Conservation (phyloP, 2,113 vertebrate genomes). For the Macaca nemestrina region DNA sequence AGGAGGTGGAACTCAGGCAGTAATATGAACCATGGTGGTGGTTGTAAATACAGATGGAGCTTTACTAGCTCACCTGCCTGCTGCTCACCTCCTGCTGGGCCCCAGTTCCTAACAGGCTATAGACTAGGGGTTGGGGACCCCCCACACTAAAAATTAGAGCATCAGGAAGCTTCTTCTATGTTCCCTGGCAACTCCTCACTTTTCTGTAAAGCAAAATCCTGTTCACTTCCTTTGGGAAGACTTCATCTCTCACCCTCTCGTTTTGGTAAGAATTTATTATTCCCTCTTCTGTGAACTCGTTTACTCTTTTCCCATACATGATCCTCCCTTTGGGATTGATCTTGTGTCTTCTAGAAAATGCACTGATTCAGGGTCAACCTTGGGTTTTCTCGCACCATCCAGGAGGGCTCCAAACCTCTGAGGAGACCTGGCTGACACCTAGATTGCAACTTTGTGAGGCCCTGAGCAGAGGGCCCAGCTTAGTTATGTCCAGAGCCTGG, state of each 20-base stretch:
- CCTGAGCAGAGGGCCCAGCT: neutral
- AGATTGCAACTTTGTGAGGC: neutral
- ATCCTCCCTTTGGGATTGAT: neutral
- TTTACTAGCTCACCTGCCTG: no score
- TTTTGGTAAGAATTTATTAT: neutral
- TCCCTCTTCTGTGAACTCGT: neutral
- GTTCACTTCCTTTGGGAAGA: neutral
- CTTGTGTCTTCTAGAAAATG: neutral
- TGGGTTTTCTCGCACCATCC: neutral
- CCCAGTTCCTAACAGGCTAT: no score
- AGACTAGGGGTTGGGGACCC: no score
- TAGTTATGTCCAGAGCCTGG: neutral
- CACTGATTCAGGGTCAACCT: neutral
- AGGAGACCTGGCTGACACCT: neutral
- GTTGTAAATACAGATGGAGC: no score
- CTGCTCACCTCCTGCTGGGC: no score
- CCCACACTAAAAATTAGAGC: neutral
- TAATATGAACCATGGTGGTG: no score
- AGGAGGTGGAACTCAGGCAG: no score
- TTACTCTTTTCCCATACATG: neutral
- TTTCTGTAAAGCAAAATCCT: neutral
- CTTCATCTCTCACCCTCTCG: neutral
- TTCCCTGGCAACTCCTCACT: neutral
- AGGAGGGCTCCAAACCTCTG: neutral
- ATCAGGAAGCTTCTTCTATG: neutral